Evolutionary conservation across 1,140 invertebrate species (phyloP), one percentile per base, ranked within the genome.

Genomic region (Wiebesia pumilae): DNA sequence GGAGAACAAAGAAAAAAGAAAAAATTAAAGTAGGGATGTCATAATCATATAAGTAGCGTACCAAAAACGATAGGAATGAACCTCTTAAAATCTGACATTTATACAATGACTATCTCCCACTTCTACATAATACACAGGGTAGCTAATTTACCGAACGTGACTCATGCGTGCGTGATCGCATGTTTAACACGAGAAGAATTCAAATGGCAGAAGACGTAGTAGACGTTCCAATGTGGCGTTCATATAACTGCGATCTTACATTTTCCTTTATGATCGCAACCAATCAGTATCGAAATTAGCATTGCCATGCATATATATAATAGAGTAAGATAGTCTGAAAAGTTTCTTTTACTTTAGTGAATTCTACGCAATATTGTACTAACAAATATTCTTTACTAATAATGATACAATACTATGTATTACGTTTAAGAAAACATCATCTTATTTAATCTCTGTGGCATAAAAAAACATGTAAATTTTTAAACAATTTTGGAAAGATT

Each of bases 81-180:
- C 27, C 65, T 65, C 65, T 67, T 67, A 67, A 67, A 67, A 62
- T 67, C 65, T 67, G 65, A 7, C 65, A n/a, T 67, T 67, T 4
- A n/a, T 62, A 62, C 58, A n/a, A 67, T 67, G 27, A n/a, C 30
- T 67, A 67, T 67, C 65, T 67, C n/a, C 14, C 27, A n/a, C 65
- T 67, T 14, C 14, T n/a, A 33, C 7, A 67, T 19, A 67, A 67
- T 19, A 33, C 65, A 67, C 27, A 27, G 24, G 65, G 51, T n/a
- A 67, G n/a, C 71, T 38, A 35, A 40, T 73, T 19, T 73, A 27
- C 54, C 79, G 79, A 65, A 81, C 79, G 79, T 81, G 79, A 82
- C 81, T 82, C 81, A 82, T 1, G 67, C 81, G 67, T 82, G 81
- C n/a, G n/a, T n/a, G n/a, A 82, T 82, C 81, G 81, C 40, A 14